phyloP scores from a whole-genome alignment of 2,888 invertebrate genomes.

The Lochmaea crataegi region DNA sequence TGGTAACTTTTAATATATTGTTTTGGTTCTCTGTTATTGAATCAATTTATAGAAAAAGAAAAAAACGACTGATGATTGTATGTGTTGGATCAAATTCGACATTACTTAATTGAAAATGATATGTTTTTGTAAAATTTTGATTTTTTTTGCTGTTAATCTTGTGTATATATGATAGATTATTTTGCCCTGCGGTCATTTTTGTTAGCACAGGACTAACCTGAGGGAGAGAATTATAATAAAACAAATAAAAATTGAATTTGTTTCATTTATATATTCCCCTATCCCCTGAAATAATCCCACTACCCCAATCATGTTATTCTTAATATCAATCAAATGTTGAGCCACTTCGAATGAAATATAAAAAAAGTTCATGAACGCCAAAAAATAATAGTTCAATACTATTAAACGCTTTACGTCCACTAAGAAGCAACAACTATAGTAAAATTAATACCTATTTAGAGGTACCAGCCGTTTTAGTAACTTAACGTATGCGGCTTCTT shows the following conservation, averaged over 20 bases:
- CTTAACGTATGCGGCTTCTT: too few species aligned
- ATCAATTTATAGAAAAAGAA: slow-evolving; percentile 34
- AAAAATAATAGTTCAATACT: too few species aligned
- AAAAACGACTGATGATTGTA: slow-evolving; percentile 54
- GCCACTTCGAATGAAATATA: too few species aligned
- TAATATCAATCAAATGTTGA: too few species aligned
- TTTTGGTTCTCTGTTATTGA: slow-evolving; percentile 21
- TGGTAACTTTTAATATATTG: slow-evolving; percentile 27
- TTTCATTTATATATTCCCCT: slow-evolving; percentile 63
- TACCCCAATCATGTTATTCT: too few species aligned
- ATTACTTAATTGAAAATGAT: slow-evolving; percentile 50
- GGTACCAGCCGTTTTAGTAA: too few species aligned
- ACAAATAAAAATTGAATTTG: slow-evolving; percentile 35
- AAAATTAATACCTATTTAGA: too few species aligned
- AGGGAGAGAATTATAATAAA: slow-evolving; percentile 65
- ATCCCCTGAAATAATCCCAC: slow-evolving; percentile 63
- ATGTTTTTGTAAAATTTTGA: slow-evolving; percentile 53
- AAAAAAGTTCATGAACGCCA: too few species aligned
- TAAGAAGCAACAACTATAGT: too few species aligned
- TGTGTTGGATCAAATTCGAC: slow-evolving; percentile 45
- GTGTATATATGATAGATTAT: slow-evolving; percentile 53
- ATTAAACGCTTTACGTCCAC: too few species aligned
- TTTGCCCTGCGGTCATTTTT: slow-evolving; percentile 63
- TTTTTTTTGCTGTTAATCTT: slow-evolving; percentile 55
- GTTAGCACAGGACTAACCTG: slow-evolving; percentile 66